Base-by-base conservation (phyloP, 2,888 invertebrate genomes). In the Drosophila buzzatii region DNA sequence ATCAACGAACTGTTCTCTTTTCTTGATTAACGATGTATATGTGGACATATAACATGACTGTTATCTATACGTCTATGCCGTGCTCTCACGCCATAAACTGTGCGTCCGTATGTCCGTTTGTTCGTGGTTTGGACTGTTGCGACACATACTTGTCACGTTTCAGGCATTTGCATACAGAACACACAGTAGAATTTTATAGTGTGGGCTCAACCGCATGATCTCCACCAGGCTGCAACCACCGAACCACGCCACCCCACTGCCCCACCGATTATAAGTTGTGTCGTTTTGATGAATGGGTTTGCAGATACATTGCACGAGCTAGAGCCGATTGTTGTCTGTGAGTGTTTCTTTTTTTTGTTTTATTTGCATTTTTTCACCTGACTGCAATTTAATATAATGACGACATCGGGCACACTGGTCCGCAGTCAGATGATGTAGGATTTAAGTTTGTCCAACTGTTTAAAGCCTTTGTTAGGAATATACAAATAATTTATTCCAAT, bases 91-190 rank as follows among this genome's bases (percentile, higher is more conserved):
- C 78, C 84, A 86, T 84, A 65, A 80, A 82, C 52, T 75, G 64
- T 57, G 55, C 18, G 41, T 42, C 56, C 42, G 42, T 65, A 16
- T 66, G 56, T 61, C 55, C 58, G 44, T 49, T 49, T 53, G 65
- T 51, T 62, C 52, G 70, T 69, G 75, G 71, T 61, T 80, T 72
- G 16, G 47, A 62, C 60, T 61, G 53, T 60, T 79, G 77, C 53
- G 68, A 76, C 73, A 69, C 70, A 75, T 70, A 79, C 79, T 79
- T 81, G 85, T 85, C 85, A 85, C 85, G 89, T 85, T 85, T 85
- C 73, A 76, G 72, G 55, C 74, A 85, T 85, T 85, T 85, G 89
- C 84, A 84, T 89, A 72, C 57, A 72, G 69, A 67, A 67, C 73
- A 73, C 64, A 81, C 71, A 74, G 73, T 76, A 73, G 82, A 71